These are phyloP conservation scores for Patella depressa DNA, from an alignment of 2,888 invertebrate genomes.

Conservation along the genomic window DNA sequence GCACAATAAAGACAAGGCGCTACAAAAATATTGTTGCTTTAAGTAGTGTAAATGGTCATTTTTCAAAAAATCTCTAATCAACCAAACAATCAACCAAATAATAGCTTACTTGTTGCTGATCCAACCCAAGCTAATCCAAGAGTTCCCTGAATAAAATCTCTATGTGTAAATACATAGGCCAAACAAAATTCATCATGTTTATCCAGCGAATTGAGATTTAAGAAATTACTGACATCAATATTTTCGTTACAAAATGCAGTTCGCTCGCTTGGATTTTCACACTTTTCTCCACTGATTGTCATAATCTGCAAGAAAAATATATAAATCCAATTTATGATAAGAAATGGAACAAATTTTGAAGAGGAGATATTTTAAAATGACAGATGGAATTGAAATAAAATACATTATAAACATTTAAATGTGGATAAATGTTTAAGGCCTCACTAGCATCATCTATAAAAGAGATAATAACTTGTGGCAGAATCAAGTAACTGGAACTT, in stretches of 20 bases:
- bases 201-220: conserved; percentile 95
- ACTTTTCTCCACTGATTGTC: conserved; percentile 44
- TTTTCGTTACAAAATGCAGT: conserved; percentile 89
- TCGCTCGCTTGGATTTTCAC: conserved; percentile 21
- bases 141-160: conserved; percentile 98
- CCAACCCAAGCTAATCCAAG: conserved; percentile 99
- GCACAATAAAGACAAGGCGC: too few relatives aligned
- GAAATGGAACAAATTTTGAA: too few relatives aligned
- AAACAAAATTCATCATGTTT: conserved; percentile 99
- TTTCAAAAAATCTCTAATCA: not conserved
- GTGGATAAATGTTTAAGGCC: too few relatives aligned
- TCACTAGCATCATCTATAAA: too few relatives aligned
- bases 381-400: too few relatives aligned
- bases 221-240: conserved; percentile 98
- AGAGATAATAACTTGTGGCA: too few relatives aligned
- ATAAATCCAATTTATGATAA: not conserved
- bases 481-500: too few relatives aligned
- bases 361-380: too few relatives aligned
- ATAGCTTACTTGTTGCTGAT: conserved; percentile 73
- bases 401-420: too few relatives aligned
- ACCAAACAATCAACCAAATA: too few relatives aligned
- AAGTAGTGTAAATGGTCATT: not conserved
- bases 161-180: conserved; percentile 98
- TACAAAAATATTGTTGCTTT: not conserved
- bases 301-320: conserved; percentile 40